These are phyloP conservation scores for Tinea semifulvella DNA, from an alignment of 2,888 invertebrate species.

Conservation along the genomic window DNA sequence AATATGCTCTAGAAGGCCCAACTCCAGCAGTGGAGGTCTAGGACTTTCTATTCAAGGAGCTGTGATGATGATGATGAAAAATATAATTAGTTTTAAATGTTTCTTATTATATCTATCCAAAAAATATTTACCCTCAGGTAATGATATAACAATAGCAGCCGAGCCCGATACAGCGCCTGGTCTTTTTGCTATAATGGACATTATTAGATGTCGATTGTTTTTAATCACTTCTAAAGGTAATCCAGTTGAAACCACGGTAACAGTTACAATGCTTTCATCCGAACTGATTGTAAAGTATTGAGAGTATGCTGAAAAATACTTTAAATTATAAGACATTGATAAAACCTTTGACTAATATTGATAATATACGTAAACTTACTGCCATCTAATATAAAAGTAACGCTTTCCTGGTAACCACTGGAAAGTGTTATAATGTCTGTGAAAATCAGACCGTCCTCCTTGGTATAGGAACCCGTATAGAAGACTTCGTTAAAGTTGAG, in stretches of 20 bases:
- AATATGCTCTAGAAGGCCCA: too few species aligned
- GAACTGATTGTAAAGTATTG: background rate
- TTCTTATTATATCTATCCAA: too few species aligned
- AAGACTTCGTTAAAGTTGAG: conserved; percentile 22
- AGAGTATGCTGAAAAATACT: conserved; percentile 4
- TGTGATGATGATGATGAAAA: too few species aligned
- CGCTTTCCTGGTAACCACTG: conserved; percentile 24
- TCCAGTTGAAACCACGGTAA: background rate
- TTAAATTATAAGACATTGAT: background rate
- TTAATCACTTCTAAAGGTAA: conserved; percentile 24
- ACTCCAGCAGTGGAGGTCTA: too few species aligned
- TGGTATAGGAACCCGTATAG: conserved; percentile 27
- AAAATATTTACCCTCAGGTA: conserved; percentile 21
- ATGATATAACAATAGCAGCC: conserved; percentile 24
- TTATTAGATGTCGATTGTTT: conserved; percentile 26
- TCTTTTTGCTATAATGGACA: conserved; percentile 23
- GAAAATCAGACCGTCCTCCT: conserved; percentile 22
- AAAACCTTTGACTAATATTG: conserved; percentile 15
- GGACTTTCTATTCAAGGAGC: too few species aligned
- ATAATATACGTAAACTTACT: conserved; percentile 25
- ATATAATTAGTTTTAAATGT: too few species aligned
- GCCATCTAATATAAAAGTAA: conserved; percentile 27
- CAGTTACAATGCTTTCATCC: conserved; percentile 4
- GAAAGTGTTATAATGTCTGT: conserved; percentile 22
- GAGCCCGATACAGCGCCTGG: conserved; percentile 19